Evolutionary conservation across 1,140 invertebrate species (phyloP).

Genomic region (Hyposmocoma kahamanoa): DNA sequence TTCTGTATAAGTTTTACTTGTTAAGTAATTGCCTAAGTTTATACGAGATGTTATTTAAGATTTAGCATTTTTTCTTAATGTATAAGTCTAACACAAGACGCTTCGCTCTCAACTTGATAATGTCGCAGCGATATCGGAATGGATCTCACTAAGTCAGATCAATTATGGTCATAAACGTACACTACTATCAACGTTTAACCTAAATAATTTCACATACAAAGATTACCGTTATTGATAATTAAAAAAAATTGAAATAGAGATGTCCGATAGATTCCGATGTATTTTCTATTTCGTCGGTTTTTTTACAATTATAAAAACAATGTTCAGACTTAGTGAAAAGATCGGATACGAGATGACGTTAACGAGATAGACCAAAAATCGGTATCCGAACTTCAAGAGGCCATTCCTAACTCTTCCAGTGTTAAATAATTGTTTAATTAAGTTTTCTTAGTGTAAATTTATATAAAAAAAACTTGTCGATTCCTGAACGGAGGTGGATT

Average conservation of each 20-base stretch:
- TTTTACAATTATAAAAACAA: too few species aligned
- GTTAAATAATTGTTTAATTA: conserved; percentile 41
- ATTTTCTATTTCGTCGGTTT: too few species aligned
- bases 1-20: conserved; percentile 48
- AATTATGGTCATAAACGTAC: too few species aligned
- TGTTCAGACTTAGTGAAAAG: too few species aligned
- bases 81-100: conserved; percentile 50
- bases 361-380: too few species aligned
- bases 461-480: not conserved
- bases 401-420: conserved; percentile 38
- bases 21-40: conserved; percentile 69
- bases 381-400: too few species aligned
- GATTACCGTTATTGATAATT: too few species aligned
- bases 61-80: conserved; percentile 56
- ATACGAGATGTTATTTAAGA: conserved; percentile 52
- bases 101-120: conserved; percentile 18
- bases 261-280: too few species aligned
- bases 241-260: too few species aligned
- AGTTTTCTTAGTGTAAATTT: conserved; percentile 28
- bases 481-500: conserved; percentile 19
- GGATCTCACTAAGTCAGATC: not conserved
- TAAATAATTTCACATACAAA: too few species aligned
- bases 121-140: conserved; percentile 9
- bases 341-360: too few species aligned
- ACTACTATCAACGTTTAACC: too few species aligned